Conservation (phyloP, 1,140 invertebrate genomes). For the Eurosta solidaginis region DNA sequence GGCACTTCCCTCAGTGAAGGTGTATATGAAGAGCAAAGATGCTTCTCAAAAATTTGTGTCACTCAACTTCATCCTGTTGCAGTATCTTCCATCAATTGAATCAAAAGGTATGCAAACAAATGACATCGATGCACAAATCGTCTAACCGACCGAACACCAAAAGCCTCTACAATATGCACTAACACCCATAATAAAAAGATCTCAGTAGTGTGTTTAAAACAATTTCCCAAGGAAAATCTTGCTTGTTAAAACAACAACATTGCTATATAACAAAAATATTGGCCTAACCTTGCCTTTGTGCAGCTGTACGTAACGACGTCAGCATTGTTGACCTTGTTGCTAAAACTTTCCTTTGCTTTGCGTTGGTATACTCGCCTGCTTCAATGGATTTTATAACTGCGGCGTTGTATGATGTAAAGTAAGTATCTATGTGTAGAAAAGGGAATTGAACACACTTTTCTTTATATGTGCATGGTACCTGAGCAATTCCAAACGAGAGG, state of each 20-base stretch:
- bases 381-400: not conserved
- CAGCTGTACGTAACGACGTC: not conserved
- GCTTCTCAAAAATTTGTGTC: no score
- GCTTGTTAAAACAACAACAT: not conserved
- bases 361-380: not conserved
- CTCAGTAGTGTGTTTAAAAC: no score
- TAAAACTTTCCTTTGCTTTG: not conserved
- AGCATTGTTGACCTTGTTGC: not conserved
- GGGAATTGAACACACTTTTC: not conserved
- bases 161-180: no score
- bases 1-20: no score
- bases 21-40: no score
- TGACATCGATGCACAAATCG: no score
- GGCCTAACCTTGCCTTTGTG: not conserved
- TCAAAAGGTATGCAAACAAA: no score
- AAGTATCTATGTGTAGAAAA: not conserved
- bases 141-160: no score
- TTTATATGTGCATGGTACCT: not conserved
- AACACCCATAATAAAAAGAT: no score
- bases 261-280: not conserved
- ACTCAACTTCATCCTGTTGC: no score
- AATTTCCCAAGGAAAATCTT: not conserved
- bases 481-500: no score
- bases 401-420: not conserved
- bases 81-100: no score